Evolutionary conservation across 1,140 invertebrate genomes (phyloP).

Genomic region (Aphidius gifuensis): DNA sequence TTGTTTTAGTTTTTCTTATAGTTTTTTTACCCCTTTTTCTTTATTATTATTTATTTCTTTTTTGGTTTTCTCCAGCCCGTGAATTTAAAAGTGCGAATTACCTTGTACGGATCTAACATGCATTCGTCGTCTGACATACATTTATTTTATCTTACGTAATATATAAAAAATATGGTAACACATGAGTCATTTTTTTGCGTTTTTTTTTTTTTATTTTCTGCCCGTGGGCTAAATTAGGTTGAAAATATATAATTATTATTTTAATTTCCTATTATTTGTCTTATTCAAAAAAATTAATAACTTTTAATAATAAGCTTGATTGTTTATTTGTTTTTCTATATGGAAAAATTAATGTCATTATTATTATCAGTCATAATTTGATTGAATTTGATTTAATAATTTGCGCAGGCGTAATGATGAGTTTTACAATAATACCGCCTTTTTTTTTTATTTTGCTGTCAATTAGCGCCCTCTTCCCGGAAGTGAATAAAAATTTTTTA

Average conservation of each 20-base stretch:
- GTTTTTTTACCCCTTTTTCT: too few species aligned
- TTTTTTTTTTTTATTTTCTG: neutral
- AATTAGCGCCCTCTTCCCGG: too few species aligned
- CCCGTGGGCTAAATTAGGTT: neutral
- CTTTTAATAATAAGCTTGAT: too few species aligned
- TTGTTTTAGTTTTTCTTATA: too few species aligned
- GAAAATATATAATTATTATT: neutral
- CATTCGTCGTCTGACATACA: constrained; percentile 8
- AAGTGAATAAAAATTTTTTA: too few species aligned
- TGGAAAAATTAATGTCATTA: neutral
- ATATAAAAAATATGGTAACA: constrained; percentile 10
- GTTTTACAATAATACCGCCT: neutral
- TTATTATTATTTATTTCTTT: too few species aligned
- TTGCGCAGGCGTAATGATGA: neutral
- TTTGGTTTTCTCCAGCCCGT: too few species aligned
- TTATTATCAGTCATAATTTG: too few species aligned
- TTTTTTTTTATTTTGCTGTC: too few species aligned
- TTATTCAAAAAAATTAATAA: neutral
- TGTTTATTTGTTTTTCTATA: neutral
- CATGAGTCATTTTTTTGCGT: constrained; percentile 4
- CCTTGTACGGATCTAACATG: constrained; percentile 14
- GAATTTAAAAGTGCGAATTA: constrained; percentile 8
- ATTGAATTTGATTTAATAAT: too few species aligned
- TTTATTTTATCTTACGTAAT: constrained; percentile 22
- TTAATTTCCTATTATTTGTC: neutral